Base-by-base conservation (phyloP, 1,140 invertebrate genomes). In the Cotesia typhae region DNA sequence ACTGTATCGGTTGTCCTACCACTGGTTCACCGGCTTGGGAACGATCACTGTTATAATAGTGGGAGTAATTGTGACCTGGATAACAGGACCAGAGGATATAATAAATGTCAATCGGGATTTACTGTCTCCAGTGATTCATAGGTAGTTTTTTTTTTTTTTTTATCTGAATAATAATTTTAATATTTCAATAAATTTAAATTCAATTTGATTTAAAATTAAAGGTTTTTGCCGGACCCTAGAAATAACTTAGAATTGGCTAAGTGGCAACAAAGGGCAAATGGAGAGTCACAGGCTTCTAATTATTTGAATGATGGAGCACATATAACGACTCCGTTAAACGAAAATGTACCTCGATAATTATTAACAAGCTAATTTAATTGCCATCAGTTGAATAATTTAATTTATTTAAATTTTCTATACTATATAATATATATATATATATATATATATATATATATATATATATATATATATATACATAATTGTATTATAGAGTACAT, bases 1-100 rank as follows among this genome's bases (percentile, higher is more conserved):
- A 0, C 80, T 93, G 35, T 93, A 93, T 83, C 89, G 91, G 14
- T 77, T 94, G 35, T 93, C 92, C 1, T 93, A 92, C 78, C 91
- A 92, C 78, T 93, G 94, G 92, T 93, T 95, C 79, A 92, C 93
- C 66, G 91, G 92, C 2, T 80, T 92, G 37, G 93, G 91, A 4
- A 87, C 88, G 7, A 69, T 88, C 2, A 87, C 90, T 0, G 90
- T 92, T 0, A 80, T 94, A 17, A 71, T 91, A 2, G 89, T 94
- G 1, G 94, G 93, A 3, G 82, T 90, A 3, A 74, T 92, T 10
- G 89, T 92, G 4, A 92, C 92, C 69, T 90, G 90, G 75, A 55
- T 92, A n/a, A 93, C 92, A 36, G 91, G 92, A 57, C 83, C 88
- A 3, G 85, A 84, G n/a, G 85, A 91, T 83, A 84, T 90, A 4